These are phyloP conservation scores for Drosophila mojavensis DNA, from an alignment of 1,140 invertebrate species.

Conservation along the genomic window DNA sequence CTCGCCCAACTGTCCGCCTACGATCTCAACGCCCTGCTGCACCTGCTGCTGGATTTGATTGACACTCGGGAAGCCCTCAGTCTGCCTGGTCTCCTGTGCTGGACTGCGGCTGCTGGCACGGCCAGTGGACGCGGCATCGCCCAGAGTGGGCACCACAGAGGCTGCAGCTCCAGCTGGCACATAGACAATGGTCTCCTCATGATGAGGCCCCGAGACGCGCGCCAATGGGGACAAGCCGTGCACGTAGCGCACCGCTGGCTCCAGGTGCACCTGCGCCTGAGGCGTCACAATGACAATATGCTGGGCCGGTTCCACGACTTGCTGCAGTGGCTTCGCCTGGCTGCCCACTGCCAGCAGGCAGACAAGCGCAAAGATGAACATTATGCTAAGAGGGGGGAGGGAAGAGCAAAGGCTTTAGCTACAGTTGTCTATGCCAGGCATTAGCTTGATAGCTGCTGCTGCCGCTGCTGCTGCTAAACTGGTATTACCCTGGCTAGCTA, in stretches of 20 bases:
- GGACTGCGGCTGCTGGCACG: constrained; percentile 40
- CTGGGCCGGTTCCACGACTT: constrained; percentile 61
- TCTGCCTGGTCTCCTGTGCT: constrained; percentile 51
- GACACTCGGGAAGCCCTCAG: constrained; percentile 49
- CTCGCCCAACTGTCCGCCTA: constrained; percentile 60
- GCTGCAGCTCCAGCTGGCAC: constrained; percentile 70
- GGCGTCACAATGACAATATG: constrained; percentile 81
- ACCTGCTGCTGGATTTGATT: constrained; percentile 66
- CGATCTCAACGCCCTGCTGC: constrained; percentile 53
- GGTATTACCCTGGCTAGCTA: constrained; percentile 56
- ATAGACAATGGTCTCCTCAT: constrained; percentile 80
- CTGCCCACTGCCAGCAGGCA: constrained; percentile 58
- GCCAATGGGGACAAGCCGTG: constrained; percentile 78
- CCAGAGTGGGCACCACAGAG: constrained; percentile 58
- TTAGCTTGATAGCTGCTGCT: neutral
- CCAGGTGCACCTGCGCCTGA: constrained; percentile 77
- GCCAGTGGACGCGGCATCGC: constrained; percentile 53
- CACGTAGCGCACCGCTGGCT: constrained; percentile 73
- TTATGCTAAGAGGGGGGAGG: constrained; percentile 38
- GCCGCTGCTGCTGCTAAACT: constrained; percentile 38
- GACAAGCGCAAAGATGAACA: constrained; percentile 70
- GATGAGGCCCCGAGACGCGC: constrained; percentile 66
- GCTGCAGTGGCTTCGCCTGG: constrained; percentile 54
- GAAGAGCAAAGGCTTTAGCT: constrained; percentile 4
- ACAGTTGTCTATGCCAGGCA: constrained; percentile 16